Evolutionary conservation across 2,797 vertebrate species (phyloP), one percentile per base, ranked within the genome.

Genomic region (Ptychadena robeensis): DNA sequence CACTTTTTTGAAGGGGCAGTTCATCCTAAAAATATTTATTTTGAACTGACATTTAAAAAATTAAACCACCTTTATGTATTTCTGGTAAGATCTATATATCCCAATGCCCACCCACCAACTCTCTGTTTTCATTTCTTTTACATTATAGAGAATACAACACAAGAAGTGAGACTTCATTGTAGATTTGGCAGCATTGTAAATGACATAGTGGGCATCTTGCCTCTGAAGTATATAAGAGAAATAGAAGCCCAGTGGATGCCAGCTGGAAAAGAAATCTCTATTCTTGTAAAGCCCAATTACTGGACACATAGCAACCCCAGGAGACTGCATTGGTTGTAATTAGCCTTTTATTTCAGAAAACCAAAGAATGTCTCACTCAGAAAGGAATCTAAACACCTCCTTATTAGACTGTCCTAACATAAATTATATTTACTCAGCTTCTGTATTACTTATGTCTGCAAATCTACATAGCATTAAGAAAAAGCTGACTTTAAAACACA

Each of bases 251-350:
- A 30, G 61, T 64, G 27, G 61, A 64, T 64, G 30, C 25, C 31
- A 53, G 76, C 76, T 48, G 37, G 63, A 66, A 77, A 66, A 37
- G 44, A 77, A 66, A 48, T 28, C 74, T 48, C 31, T 65, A 44
- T 37, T 66, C 59, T n/a, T 73, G 35, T 73, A 81, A 81, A 34
- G 59, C 70, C 79, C 59, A 81, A 81, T 81, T 81, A 81, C 61
- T 35, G n/a, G 63, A 81, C 61, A 73, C 31, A 57, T 28, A 37
- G 64, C n/a, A 81, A 81, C 64, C 80, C 63, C 61, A 37, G 80
- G 80, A 64, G 37, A 34, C 31, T 38, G 48, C n/a, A 30, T 48
- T 53, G 10, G 35, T 65, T 44, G 57, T 65, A 73, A 74, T 81
- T 74, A 81, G 31, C 63, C 80, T 73, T 67, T 81, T 40, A 32